phyloP scores from a whole-genome alignment of 2,888 invertebrate species.

The Leucophenga montana region DNA sequence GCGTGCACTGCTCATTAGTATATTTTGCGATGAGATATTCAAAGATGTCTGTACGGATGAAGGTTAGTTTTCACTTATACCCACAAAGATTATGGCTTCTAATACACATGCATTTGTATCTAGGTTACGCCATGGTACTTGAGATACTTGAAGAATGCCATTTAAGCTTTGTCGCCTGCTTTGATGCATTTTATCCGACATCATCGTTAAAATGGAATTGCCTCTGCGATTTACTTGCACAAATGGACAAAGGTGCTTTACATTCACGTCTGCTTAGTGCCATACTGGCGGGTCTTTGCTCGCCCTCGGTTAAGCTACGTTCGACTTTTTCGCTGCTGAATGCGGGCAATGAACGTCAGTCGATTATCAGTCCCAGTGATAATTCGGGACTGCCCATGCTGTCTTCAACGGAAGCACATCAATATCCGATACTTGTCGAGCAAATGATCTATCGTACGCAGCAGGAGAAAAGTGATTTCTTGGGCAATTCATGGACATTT shows the following conservation, averaged over 20 bases:
- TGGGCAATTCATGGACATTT: constrained; percentile 75
- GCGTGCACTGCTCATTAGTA: constrained; percentile 84
- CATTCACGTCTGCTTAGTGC: constrained; percentile 80
- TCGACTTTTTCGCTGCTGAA: constrained; percentile 83
- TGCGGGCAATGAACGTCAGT: constrained; percentile 70
- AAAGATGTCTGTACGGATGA: constrained; percentile 70
- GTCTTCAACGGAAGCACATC: constrained; percentile 78
- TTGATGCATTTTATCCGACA: constrained; percentile 96
- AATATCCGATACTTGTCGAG: constrained; percentile 84
- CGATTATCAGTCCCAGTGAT: constrained; percentile 79
- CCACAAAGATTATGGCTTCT: no score
- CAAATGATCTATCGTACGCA: constrained; percentile 83
- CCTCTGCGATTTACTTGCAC: constrained; percentile 85
- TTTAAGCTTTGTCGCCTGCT: constrained; percentile 90
- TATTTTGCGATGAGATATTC: constrained; percentile 83
- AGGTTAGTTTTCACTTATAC: constrained; percentile 56
- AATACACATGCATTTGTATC: background rate
- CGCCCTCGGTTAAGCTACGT: constrained; percentile 82
- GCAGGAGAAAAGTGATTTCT: constrained; percentile 72
- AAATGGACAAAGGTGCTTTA: constrained; percentile 77
- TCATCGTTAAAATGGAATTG: constrained; percentile 94
- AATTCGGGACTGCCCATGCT: constrained; percentile 81
- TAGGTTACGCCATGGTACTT: constrained; percentile 78
- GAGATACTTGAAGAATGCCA: constrained; percentile 92
- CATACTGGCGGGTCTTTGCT: constrained; percentile 88